Percentiles rank a stretch among this genome's conserved stretches.
Evolutionary conservation across 1,140 invertebrate species (phyloP).

Genomic region (Heliconius eleuchia): DNA sequence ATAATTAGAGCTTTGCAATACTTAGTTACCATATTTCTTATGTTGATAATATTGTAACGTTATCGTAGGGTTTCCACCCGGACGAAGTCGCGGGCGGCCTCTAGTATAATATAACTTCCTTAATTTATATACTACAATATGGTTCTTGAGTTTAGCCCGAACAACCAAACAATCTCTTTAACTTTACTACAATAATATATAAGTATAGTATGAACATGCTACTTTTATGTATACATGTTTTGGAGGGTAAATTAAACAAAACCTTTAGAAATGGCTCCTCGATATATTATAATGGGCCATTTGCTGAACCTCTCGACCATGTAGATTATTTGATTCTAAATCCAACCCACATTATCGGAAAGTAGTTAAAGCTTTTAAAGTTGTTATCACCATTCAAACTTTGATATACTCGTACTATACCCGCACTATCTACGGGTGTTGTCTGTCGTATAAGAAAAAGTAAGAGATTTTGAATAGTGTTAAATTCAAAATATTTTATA

Average conservation of each 20-base stretch:
- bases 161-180: too few species aligned
- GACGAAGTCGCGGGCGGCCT: too few species aligned
- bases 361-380: conserved; percentile 26
- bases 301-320: neutral
- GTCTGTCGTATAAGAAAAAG: neutral
- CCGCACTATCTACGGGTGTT: neutral
- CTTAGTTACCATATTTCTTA: too few species aligned
- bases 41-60: too few species aligned
- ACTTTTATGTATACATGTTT: neutral
- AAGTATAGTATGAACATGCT: too few species aligned
- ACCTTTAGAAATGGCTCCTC: neutral
- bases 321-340: conserved; percentile 11
- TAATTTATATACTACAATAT: too few species aligned
- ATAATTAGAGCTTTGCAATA: too few species aligned
- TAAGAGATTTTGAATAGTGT: neutral
- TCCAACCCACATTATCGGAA: conserved; percentile 21
- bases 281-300: neutral
- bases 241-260: neutral
- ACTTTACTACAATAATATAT: too few species aligned
- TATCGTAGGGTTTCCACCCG: too few species aligned
- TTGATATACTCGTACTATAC: neutral
- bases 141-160: too few species aligned
- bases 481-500: neutral
- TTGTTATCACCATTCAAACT: conserved; percentile 9
- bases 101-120: too few species aligned